phyloP scores from a whole-genome alignment of 1,140 invertebrate genomes.

The Parasteatoda tepidariorum region DNA sequence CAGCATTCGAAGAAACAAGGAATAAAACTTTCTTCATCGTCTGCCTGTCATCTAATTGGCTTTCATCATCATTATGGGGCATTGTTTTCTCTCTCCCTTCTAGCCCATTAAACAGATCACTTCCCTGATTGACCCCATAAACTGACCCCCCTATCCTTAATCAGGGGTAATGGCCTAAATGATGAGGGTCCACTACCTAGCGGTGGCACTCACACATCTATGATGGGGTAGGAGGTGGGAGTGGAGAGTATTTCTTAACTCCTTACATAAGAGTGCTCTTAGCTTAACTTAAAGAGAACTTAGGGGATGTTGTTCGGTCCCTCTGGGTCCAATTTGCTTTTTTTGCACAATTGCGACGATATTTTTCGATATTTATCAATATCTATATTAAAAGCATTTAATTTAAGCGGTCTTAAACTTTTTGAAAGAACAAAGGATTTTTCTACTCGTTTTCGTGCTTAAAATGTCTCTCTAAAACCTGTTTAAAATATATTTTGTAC shows the following conservation, averaged over 20 bases:
- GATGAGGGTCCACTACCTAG: constrained; percentile 10
- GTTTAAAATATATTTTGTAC: too few species aligned
- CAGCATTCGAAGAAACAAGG: neutral
- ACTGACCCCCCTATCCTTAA: constrained; percentile 42
- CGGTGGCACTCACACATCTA: neutral
- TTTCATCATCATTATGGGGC: constrained; percentile 51
- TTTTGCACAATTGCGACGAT: too few species aligned
- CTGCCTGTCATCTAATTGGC: constrained; percentile 43
- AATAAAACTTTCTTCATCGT: constrained; percentile 28
- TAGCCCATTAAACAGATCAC: constrained; percentile 53
- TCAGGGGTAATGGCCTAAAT: constrained; percentile 48
- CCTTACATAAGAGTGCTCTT: constrained; percentile 30
- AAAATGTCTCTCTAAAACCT: too few species aligned
- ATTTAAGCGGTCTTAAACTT: too few species aligned
- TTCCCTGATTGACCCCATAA: constrained; percentile 52
- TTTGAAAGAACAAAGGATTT: too few species aligned
- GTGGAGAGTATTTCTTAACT: neutral
- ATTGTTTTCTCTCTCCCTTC: constrained; percentile 40
- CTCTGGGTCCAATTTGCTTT: too few species aligned
- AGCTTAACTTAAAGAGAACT: neutral
- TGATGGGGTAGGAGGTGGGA: neutral
- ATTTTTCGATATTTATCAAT: too few species aligned
- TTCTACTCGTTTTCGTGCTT: too few species aligned
- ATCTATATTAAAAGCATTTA: too few species aligned
- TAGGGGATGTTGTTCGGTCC: too few species aligned